These are phyloP conservation scores for Fistularia tabacaria DNA, from an alignment of 2,797 vertebrate species.

Conservation along the genomic window DNA sequence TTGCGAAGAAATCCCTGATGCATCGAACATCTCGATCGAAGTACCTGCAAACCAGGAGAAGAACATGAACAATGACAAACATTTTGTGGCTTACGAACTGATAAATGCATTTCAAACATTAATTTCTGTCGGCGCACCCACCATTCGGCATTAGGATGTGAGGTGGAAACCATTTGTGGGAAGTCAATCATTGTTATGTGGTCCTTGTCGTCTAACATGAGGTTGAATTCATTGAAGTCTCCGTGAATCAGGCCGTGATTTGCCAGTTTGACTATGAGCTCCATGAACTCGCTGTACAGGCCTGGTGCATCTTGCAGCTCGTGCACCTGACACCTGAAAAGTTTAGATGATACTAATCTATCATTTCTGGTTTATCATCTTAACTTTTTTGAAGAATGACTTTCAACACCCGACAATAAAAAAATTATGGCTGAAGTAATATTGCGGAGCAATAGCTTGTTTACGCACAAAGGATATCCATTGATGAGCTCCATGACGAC, in stretches of 20 bases:
- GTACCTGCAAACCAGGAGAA: conserved; percentile 77
- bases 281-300: conserved; percentile 93
- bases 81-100: not conserved
- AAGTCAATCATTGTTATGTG: conserved; percentile 96
- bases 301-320: conserved; percentile 84
- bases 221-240: conserved; percentile 98
- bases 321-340: conserved; percentile 83
- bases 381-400: not conserved
- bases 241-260: conserved; percentile 95
- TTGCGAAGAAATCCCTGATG: conserved; percentile 89
- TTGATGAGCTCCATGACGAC: conserved; percentile 95
- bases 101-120: not conserved
- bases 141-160: conserved; percentile 94
- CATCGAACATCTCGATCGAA: conserved; percentile 98
- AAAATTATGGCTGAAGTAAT: not conserved
- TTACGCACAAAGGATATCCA: conserved; percentile 93
- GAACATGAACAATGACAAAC: not conserved
- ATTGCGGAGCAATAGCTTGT: not conserved
- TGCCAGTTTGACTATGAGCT: conserved; percentile 91
- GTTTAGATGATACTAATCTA: conserved; percentile 11
- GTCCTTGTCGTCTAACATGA: conserved; percentile 89
- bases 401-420: not conserved
- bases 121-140: conserved; percentile 38
- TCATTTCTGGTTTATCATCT: no score
- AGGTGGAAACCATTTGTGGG: conserved; percentile 97